Conservation (phyloP, 2,797 vertebrate species). For the Thripadectes ignobilis region DNA sequence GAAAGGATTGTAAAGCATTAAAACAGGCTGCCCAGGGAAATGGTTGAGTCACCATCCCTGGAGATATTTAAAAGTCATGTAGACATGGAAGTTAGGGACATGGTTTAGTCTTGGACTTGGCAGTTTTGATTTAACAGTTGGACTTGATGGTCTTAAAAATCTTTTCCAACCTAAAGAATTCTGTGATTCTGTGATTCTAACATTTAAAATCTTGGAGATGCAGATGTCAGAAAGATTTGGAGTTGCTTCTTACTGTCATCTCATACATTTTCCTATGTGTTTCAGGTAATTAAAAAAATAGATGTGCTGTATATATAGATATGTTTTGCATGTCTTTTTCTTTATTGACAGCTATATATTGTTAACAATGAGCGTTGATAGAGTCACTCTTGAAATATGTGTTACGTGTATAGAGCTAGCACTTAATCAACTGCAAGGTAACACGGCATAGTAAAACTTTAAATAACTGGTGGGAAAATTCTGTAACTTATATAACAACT, state of each 20-base stretch:
- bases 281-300: neutral
- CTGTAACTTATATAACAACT: neutral
- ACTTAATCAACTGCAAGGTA: neutral
- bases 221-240: neutral
- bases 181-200: neutral
- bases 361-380: neutral
- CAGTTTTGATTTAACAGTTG: neutral
- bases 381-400: neutral
- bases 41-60: neutral
- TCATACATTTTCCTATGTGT: neutral
- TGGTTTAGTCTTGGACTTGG: neutral
- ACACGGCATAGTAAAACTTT: neutral
- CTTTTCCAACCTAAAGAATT: neutral
- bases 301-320: neutral
- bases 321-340: neutral
- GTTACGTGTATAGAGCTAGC: neutral
- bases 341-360: neutral
- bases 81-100: rapidly evolving
- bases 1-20: neutral
- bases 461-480: neutral
- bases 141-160: neutral
- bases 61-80: neutral
- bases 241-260: neutral
- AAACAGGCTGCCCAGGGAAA: neutral
- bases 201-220: neutral